A percentile compares a stretch with the other conserved stretches of the same genome.
phyloP scores from a whole-genome alignment of 2,888 invertebrate genomes.

The Torymus texanus region DNA sequence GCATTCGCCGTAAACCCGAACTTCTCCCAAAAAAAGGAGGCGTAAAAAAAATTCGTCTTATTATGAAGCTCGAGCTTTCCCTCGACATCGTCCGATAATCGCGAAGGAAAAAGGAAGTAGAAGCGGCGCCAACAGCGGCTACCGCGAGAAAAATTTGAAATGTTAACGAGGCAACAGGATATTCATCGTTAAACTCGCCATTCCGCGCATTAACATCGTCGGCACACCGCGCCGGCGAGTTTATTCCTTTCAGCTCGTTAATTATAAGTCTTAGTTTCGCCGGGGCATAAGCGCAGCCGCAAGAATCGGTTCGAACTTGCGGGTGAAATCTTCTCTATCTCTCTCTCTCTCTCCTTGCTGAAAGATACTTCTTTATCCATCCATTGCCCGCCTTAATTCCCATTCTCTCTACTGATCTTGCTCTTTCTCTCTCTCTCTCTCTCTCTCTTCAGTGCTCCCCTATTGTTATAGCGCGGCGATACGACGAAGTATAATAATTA shows the following conservation, averaged over 20 bases:
- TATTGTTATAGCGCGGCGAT: slow-evolving; percentile 43
- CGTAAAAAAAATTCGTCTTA: neutral
- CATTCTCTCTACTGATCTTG: neutral
- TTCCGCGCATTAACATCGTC: slow-evolving; percentile 43
- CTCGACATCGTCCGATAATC: slow-evolving; percentile 30
- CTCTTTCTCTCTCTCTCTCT: neutral
- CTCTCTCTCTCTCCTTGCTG: neutral
- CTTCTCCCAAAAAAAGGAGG: too few relatives aligned
- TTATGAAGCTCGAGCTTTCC: neutral
- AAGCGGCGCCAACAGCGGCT: neutral
- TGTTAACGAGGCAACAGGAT: slow-evolving; percentile 55
- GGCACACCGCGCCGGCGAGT: neutral
- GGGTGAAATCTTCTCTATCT: slow-evolving; percentile 27
- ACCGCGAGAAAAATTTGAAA: slow-evolving; percentile 45
- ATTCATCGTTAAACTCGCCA: slow-evolving; percentile 51
- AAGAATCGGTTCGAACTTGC: slow-evolving; percentile 31
- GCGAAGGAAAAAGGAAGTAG: neutral
- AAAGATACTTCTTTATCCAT: slow-evolving; percentile 39
- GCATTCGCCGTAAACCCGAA: neutral
- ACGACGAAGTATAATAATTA: slow-evolving; percentile 54
- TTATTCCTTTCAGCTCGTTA: slow-evolving; percentile 47
- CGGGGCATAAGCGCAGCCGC: slow-evolving; percentile 9
- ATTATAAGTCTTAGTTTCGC: slow-evolving; percentile 43
- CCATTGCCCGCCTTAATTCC: slow-evolving; percentile 18
- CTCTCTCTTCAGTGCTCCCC: slow-evolving; percentile 36